These are phyloP conservation scores for Callopanchax toddi DNA, from an alignment of 2,113 vertebrate genomes.

Conservation along the genomic window DNA sequence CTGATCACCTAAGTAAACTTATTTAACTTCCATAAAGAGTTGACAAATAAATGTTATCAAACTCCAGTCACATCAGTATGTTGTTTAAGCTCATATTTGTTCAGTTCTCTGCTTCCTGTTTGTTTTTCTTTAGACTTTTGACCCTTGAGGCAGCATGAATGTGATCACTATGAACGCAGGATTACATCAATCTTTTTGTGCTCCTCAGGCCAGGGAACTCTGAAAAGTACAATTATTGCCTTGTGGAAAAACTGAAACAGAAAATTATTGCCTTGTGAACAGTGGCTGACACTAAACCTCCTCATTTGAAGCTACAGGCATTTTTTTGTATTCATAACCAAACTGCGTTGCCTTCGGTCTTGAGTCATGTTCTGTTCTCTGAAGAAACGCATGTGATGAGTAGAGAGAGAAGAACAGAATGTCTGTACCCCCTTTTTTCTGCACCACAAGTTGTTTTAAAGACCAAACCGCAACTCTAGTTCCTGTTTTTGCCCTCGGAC, in stretches of 20 bases:
- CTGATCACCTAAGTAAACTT: no score
- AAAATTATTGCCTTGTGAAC: conserved; percentile 41
- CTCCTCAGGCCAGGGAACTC: conserved; percentile 23
- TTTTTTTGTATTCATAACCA: conserved; percentile 13
- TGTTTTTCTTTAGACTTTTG: neutral
- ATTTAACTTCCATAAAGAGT: no score
- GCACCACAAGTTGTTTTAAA: neutral
- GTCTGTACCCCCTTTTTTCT: neutral
- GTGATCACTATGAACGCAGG: conserved; percentile 28
- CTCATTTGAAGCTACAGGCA: neutral
- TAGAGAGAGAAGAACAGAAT: conserved; percentile 2
- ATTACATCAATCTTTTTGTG: conserved; percentile 45
- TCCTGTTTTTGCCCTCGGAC: neutral
- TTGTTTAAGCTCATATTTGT: conserved; percentile 11
- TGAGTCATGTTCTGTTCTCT: conserved; percentile 35
- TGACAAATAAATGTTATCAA: no score
- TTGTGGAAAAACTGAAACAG: conserved; percentile 24
- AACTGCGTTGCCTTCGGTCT: conserved; percentile 27
- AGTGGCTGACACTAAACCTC: neutral
- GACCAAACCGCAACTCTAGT: neutral
- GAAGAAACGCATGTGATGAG: conserved; percentile 30
- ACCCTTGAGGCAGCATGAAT: conserved; percentile 38
- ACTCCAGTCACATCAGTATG: neutral
- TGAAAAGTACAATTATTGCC: conserved; percentile 38
- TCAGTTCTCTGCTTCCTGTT: conserved; percentile 17